Percentiles rank a stretch among this genome's conserved stretches.
Evolutionary conservation across 64 coral and sea anemone species (phyloP).

Genomic region (Platygyra sinensis): DNA sequence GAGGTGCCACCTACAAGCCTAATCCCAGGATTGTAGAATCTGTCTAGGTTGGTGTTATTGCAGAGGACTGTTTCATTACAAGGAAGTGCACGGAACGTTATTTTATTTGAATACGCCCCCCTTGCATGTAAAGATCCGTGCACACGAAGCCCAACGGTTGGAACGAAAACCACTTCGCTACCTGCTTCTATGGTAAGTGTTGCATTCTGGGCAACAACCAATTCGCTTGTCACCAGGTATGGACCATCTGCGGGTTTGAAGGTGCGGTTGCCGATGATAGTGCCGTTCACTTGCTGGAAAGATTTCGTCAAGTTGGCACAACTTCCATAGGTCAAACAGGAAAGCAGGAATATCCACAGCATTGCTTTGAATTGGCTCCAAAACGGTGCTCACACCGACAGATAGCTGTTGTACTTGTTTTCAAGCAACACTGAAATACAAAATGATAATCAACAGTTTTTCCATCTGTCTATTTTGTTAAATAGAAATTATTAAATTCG

Average conservation of each 20-base stretch:
- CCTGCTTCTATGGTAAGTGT: constrained; percentile 68
- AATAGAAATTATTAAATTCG: no score
- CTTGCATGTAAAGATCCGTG: constrained; percentile 59
- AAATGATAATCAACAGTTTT: no score
- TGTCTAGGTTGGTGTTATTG: constrained; percentile 7
- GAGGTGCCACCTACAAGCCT: constrained; percentile 60
- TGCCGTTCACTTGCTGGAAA: constrained; percentile 12
- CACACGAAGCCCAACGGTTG: constrained; percentile 47
- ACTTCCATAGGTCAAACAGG: not conserved
- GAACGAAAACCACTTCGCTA: constrained; percentile 19
- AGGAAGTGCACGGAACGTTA: constrained; percentile 50
- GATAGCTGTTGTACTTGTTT: no score
- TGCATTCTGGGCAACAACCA: constrained; percentile 42
- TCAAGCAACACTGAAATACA: no score
- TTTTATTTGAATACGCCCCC: constrained; percentile 41
- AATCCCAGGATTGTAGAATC: constrained; percentile 47
- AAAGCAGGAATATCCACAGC: not conserved
- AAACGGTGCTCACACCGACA: no score
- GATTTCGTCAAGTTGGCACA: not conserved
- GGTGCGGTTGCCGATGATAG: constrained; percentile 1
- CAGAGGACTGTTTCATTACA: constrained; percentile 26
- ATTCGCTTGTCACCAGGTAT: constrained; percentile 61
- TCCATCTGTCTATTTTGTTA: no score
- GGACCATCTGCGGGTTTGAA: constrained; percentile 43
- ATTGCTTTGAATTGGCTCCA: not conserved